Evolutionary conservation across 2,797 vertebrate species (phyloP).

Genomic region (Aplochiton taeniatus): DNA sequence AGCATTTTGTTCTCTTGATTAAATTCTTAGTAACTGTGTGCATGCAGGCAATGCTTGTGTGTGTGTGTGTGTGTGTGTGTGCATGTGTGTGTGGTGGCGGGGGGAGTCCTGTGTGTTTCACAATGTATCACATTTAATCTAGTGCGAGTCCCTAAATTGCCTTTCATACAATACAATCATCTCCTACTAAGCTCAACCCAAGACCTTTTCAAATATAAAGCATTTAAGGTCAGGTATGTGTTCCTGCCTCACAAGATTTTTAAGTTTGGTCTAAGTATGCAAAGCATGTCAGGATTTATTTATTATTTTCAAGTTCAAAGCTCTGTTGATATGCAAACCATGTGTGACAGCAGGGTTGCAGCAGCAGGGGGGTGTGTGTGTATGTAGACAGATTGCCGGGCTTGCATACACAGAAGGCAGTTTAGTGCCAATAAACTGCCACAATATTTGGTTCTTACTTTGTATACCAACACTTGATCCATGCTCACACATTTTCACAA

Average conservation of each 20-base stretch:
- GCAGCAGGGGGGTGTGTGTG: background rate
- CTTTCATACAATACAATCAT: background rate
- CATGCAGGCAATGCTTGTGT: background rate
- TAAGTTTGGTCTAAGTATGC: background rate
- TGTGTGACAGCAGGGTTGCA: background rate
- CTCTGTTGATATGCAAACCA: background rate
- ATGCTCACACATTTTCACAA: no score
- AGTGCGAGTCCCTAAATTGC: background rate
- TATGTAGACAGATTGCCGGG: no score
- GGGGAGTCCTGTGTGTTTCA: background rate
- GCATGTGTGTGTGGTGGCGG: background rate
- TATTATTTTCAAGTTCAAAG: background rate
- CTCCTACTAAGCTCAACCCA: background rate
- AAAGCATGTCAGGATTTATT: background rate
- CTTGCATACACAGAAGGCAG: no score
- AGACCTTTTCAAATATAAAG: background rate
- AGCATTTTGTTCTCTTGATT: no score
- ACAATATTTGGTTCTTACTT: no score
- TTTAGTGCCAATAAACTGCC: no score
- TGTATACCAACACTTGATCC: no score
- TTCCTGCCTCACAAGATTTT: no score
- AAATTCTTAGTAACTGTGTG: background rate
- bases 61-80: conserved; percentile 4
- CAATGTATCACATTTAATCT: no score
- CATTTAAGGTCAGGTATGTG: no score